Conservation (phyloP, 2,797 vertebrate genomes). For the Ataeniobius toweri region DNA sequence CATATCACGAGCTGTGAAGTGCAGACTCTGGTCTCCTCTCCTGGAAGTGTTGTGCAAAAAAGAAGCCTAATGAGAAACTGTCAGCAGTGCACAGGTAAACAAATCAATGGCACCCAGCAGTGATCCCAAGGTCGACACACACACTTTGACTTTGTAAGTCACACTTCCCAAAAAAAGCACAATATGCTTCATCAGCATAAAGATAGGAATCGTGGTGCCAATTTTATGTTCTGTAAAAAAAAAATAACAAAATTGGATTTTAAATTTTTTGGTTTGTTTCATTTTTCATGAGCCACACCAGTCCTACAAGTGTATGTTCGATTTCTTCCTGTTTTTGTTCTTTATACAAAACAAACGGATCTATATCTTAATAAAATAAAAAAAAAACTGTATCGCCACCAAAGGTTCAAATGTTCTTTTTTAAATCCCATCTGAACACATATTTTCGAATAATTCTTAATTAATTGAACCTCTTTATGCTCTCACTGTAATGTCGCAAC, state of each 20-base stretch:
- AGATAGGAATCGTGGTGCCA: neutral
- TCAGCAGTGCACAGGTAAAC: constrained; percentile 82
- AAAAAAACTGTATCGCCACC: neutral
- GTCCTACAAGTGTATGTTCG: neutral
- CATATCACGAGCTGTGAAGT: constrained; percentile 61
- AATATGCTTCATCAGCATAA: neutral
- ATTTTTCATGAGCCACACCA: neutral
- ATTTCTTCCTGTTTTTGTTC: neutral
- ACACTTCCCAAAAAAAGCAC: neutral
- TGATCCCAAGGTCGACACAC: constrained; percentile 70
- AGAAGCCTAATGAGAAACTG: constrained; percentile 84
- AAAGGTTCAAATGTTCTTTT: neutral
- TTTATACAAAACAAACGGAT: neutral
- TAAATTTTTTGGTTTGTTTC: neutral
- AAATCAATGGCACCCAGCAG: constrained; percentile 84
- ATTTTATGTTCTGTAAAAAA: neutral
- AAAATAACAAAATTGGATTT: neutral
- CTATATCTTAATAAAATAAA: neutral
- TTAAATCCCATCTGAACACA: neutral
- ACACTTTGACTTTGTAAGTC: constrained; percentile 15
- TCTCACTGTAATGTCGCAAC: neutral
- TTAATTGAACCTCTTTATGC: neutral
- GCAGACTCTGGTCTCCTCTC: constrained; percentile 71
- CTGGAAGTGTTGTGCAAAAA: constrained; percentile 80
- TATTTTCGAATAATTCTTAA: neutral